Evolutionary conservation across 2,888 invertebrate species (phyloP).

Genomic region (Clusia tigrina): DNA sequence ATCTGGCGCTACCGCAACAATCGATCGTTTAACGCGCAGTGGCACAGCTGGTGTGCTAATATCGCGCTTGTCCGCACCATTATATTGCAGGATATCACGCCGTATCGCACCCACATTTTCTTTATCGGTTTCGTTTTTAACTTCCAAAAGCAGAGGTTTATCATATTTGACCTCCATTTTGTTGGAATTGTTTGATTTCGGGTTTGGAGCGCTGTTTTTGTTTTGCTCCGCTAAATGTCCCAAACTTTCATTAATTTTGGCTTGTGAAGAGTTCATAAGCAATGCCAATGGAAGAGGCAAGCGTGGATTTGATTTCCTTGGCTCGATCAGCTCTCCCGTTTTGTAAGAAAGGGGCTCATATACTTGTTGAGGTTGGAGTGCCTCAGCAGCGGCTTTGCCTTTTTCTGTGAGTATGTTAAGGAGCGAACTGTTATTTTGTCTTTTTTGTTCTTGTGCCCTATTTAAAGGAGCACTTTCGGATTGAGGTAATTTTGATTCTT

Average conservation of each 20-base stretch:
- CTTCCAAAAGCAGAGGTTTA: not conserved
- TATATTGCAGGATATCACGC: slow-evolving; percentile 54
- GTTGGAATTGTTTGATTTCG: not conserved
- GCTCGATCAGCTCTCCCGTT: slow-evolving; percentile 48
- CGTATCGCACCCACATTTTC: slow-evolving; percentile 56
- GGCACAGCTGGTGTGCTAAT: slow-evolving; percentile 21
- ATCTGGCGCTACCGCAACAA: slow-evolving; percentile 16
- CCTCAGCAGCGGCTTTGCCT: slow-evolving; percentile 42
- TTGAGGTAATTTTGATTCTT: slow-evolving; percentile 7
- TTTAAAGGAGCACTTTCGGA: not conserved
- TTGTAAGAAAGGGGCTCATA: slow-evolving; percentile 60
- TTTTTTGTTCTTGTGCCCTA: not conserved
- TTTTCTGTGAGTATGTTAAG: slow-evolving; percentile 52
- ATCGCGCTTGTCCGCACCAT: too few relatives aligned
- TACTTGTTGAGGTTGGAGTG: slow-evolving; percentile 32
- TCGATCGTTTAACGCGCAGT: slow-evolving; percentile 45
- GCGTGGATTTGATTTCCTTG: slow-evolving; percentile 45
- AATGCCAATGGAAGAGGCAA: slow-evolving; percentile 56
- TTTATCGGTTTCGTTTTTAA: slow-evolving; percentile 9
- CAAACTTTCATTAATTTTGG: slow-evolving; percentile 34
- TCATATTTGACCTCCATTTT: not conserved
- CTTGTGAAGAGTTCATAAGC: slow-evolving; percentile 50
- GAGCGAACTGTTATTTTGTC: slow-evolving; percentile 40
- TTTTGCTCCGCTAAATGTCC: not conserved
- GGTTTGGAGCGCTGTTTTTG: not conserved